Evolutionary conservation across 2,888 invertebrate species (phyloP).

Genomic region (Falcaria lacertinaria): DNA sequence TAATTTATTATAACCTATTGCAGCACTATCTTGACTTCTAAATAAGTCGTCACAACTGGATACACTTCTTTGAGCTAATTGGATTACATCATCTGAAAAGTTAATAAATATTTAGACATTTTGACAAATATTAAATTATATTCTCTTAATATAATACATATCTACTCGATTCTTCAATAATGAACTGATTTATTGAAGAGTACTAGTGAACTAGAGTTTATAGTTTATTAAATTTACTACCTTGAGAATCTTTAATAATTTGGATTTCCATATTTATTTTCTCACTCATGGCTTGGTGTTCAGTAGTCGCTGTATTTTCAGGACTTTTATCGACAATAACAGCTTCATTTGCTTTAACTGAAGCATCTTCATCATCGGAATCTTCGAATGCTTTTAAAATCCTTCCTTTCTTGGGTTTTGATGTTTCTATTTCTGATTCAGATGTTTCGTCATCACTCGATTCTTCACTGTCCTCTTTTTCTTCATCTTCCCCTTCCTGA

Average conservation of each 20-base stretch:
- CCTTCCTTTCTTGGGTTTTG: constrained; percentile 54
- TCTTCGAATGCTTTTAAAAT: constrained; percentile 73
- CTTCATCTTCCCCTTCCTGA: constrained; percentile 40
- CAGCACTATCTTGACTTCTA: constrained; percentile 44
- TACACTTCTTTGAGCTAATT: constrained; percentile 51
- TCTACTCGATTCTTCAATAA: too few relatives aligned
- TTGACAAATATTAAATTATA: too few relatives aligned
- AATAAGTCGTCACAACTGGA: constrained; percentile 55
- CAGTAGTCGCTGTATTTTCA: constrained; percentile 8
- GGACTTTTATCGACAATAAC: not conserved
- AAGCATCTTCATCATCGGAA: constrained; percentile 60
- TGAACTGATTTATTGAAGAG: too few relatives aligned
- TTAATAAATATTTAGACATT: too few relatives aligned
- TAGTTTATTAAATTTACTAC: constrained; percentile 22
- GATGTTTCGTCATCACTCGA: constrained; percentile 50
- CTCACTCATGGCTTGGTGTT: not conserved
- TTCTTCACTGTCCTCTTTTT: constrained; percentile 30
- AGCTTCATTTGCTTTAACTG: constrained; percentile 6
- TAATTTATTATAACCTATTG: constrained; percentile 9
- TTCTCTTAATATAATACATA: too few relatives aligned
- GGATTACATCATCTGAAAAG: constrained; percentile 55
- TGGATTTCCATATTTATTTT: constrained; percentile 13
- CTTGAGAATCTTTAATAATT: constrained; percentile 42
- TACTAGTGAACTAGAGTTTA: too few relatives aligned
- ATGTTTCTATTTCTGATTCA: constrained; percentile 46